Evolutionary conservation across 2,113 vertebrate species (phyloP).

Genomic region (Euleptes europaea): DNA sequence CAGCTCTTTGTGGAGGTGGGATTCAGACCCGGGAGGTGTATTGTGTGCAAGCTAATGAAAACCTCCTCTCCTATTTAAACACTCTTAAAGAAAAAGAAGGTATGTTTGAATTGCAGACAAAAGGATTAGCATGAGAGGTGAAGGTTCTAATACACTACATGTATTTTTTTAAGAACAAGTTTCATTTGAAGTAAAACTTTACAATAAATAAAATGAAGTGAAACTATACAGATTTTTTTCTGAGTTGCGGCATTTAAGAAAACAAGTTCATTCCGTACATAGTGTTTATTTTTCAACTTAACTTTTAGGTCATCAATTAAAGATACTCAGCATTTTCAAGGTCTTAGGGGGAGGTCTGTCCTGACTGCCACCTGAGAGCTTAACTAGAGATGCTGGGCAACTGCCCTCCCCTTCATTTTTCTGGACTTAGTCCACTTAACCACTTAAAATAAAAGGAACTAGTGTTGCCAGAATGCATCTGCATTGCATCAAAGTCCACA

Average conservation of each 20-base stretch:
- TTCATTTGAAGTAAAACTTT: background rate
- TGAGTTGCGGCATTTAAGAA: background rate
- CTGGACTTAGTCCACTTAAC: background rate
- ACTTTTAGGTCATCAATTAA: background rate
- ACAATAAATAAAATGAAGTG: too few species aligned
- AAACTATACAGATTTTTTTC: background rate
- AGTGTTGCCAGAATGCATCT: background rate
- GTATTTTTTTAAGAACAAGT: background rate
- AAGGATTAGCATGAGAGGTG: slow-evolving; percentile 1
- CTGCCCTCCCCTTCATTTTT: background rate
- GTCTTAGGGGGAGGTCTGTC: too few species aligned
- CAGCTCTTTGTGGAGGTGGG: slow-evolving; percentile 91
- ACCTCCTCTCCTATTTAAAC: slow-evolving; percentile 81
- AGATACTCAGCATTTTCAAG: background rate
- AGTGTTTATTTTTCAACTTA: background rate
- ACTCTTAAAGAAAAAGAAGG: slow-evolving; percentile 86
- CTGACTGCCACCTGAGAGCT: background rate
- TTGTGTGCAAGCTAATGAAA: slow-evolving; percentile 87
- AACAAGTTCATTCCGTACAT: background rate
- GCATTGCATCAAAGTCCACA: background rate
- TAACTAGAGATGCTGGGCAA: background rate
- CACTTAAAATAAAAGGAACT: background rate
- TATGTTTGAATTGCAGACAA: slow-evolving; percentile 61
- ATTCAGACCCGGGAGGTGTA: slow-evolving; percentile 90
- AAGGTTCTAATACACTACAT: background rate